Percentiles rank a stretch among this genome's conserved stretches.
phyloP scores from a whole-genome alignment of 2,113 vertebrate species.

The Parus major region DNA sequence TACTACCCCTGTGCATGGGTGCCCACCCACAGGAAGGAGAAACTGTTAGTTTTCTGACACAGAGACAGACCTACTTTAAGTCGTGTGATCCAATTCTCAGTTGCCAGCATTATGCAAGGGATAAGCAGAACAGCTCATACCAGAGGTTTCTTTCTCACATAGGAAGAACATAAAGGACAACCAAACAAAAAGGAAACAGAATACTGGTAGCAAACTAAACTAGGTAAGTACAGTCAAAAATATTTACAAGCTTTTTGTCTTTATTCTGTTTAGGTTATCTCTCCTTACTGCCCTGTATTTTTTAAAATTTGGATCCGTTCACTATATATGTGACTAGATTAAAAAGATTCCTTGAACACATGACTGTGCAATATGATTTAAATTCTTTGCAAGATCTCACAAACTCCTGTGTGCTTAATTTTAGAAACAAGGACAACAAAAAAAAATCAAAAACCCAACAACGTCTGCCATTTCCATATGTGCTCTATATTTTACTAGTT shows the following conservation, averaged over 20 bases:
- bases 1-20: background rate
- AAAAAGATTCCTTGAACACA: conserved; percentile 22
- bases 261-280: background rate
- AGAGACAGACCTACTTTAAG: background rate
- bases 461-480: conserved; percentile 56
- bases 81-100: background rate
- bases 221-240: background rate
- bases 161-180: background rate
- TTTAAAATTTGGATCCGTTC: background rate
- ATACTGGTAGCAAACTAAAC: background rate
- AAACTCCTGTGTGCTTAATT: conserved; percentile 26
- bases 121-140: background rate
- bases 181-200: background rate
- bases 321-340: background rate
- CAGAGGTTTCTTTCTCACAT: background rate
- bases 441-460: conserved; percentile 1
- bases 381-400: conserved; percentile 36
- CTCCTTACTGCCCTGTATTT: background rate
- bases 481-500: conserved; percentile 12
- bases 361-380: conserved; percentile 17
- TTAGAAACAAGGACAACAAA: conserved; percentile 55
- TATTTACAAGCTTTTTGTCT: background rate
- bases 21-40: background rate
- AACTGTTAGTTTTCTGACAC: background rate
- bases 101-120: background rate